phyloP scores from a whole-genome alignment of 92 coral and sea anemone species.

The Metridium senile region DNA sequence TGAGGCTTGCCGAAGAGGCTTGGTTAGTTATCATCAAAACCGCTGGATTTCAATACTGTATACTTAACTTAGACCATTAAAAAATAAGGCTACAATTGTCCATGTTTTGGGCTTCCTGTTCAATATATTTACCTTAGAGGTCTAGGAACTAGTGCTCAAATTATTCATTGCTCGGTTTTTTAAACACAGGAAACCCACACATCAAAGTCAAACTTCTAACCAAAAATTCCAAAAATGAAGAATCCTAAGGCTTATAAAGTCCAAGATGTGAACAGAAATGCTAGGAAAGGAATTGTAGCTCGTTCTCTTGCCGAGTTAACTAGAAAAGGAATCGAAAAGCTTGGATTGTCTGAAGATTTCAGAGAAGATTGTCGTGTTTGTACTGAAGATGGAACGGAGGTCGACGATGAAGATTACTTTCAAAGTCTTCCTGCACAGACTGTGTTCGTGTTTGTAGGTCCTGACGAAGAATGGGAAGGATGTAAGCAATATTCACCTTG shows the following conservation, averaged over 20 bases:
- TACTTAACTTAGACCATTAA: too few species aligned
- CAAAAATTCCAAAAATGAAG: slow-evolving; percentile 18
- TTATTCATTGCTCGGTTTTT: not conserved
- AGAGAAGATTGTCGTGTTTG: slow-evolving; percentile 53
- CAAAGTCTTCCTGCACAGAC: slow-evolving; percentile 74
- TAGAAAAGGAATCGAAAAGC: slow-evolving; percentile 60
- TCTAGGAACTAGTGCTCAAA: not conserved
- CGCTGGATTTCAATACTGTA: too few species aligned
- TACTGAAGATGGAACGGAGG: slow-evolving; percentile 90
- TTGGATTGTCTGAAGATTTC: slow-evolving; percentile 50
- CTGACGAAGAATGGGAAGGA: slow-evolving; percentile 83
- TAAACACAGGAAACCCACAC: slow-evolving; percentile 18
- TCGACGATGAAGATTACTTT: slow-evolving; percentile 81
- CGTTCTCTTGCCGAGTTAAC: slow-evolving; percentile 57
- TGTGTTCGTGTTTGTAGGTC: slow-evolving; percentile 74
- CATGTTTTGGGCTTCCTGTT: slow-evolving; percentile 1
- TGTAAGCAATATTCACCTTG: slow-evolving; percentile 50
- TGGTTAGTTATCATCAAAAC: too few species aligned
- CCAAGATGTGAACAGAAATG: slow-evolving; percentile 69
- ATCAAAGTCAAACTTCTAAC: not conserved
- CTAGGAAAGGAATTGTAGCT: slow-evolving; percentile 83
- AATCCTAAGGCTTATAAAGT: slow-evolving; percentile 78
- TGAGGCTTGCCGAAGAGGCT: too few species aligned
- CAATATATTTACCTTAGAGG: not conserved
- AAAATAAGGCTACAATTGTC: too few species aligned